Base-by-base conservation (phyloP, 2,113 vertebrate genomes). In the Cavia aperea region DNA sequence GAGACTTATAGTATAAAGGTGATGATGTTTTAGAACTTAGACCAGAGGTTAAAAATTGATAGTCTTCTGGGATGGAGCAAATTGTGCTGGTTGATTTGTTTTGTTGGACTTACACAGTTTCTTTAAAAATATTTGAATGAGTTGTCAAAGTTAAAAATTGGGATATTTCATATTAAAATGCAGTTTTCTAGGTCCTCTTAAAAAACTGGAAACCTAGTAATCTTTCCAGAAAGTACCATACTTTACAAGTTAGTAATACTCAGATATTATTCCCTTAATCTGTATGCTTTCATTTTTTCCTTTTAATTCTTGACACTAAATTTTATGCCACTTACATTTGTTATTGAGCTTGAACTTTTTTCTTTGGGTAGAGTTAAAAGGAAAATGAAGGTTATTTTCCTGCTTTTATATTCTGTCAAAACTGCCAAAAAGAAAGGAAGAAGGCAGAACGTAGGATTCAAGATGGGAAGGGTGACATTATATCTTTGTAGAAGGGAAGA, bases 151-250 rank as follows among this genome's bases (percentile, higher is more conserved):
- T 75, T 51, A 84, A 39, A 39, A 83, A 46, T 72, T 66, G 23
- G 78, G 51, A 46, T 56, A 84, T 92, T 92, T 95, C 66, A n/a
- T 86, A 49, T 81, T 58, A 93, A 92, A 88, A 75, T 4, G 14
- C 5, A 72, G 6, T 51, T 93, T 94, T 89, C 23, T 82, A n/a
- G 39, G 4, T 92, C 70, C 8, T 75, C 78, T 60, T 87, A 73
- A 84, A 83, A 84, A 84, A 89, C 7, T 87, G 43, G 60, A 94
- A 73, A 68, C 31, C 33, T 70, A n/a, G 21, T 46, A 65, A 8
- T 86, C 68, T 89, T 93, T 58, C 4, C 8, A 83, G 68, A 85
- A 86, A 54, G 8, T 85, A 36, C 14, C n/a, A 7, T 62, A 62
- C 18, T 14, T 81, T 54, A 75, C 65, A 66, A 46, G 11, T 62